Evolutionary conservation across 2,888 invertebrate species (phyloP).

Genomic region (Anarsia innoxiella): DNA sequence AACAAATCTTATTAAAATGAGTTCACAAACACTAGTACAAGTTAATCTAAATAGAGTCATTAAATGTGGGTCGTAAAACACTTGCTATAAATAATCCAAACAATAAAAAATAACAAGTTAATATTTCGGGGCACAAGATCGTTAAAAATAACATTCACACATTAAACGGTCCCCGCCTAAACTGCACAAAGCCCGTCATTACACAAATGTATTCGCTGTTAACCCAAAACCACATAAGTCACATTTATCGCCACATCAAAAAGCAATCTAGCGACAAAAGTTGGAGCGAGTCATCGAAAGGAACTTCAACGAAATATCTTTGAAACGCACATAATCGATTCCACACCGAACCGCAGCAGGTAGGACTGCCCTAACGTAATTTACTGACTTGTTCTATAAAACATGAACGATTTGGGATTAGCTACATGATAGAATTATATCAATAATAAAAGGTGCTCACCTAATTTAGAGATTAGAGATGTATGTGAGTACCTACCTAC

Average conservation of each 20-base stretch:
- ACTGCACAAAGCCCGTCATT: slow-evolving; percentile 60
- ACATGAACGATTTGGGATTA: slow-evolving; percentile 31
- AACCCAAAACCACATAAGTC: slow-evolving; percentile 67
- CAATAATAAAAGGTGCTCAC: slow-evolving; percentile 32
- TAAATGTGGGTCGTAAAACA: slow-evolving; percentile 1
- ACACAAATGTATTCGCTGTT: slow-evolving; percentile 52
- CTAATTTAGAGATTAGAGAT: too few relatives aligned
- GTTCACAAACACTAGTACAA: neutral
- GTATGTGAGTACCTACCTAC: too few relatives aligned
- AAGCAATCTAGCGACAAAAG: slow-evolving; percentile 71
- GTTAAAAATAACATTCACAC: slow-evolving; percentile 51
- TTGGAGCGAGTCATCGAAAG: slow-evolving; percentile 50
- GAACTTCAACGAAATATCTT: slow-evolving; percentile 43
- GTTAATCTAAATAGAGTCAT: slow-evolving; percentile 4
- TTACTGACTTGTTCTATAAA: slow-evolving; percentile 41
- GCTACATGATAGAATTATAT: too few relatives aligned
- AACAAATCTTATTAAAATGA: slow-evolving; percentile 13
- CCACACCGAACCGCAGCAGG: slow-evolving; percentile 35
- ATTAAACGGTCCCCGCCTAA: slow-evolving; percentile 56
- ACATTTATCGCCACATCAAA: slow-evolving; percentile 73
- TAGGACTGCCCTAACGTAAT: slow-evolving; percentile 44
- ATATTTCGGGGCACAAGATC: too few relatives aligned
- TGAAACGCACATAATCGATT: slow-evolving; percentile 61
- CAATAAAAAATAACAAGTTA: slow-evolving; percentile 20
- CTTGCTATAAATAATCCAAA: slow-evolving; percentile 5